Base-by-base conservation (phyloP, 2,888 invertebrate species). In the Entomobrya multifasciata region DNA sequence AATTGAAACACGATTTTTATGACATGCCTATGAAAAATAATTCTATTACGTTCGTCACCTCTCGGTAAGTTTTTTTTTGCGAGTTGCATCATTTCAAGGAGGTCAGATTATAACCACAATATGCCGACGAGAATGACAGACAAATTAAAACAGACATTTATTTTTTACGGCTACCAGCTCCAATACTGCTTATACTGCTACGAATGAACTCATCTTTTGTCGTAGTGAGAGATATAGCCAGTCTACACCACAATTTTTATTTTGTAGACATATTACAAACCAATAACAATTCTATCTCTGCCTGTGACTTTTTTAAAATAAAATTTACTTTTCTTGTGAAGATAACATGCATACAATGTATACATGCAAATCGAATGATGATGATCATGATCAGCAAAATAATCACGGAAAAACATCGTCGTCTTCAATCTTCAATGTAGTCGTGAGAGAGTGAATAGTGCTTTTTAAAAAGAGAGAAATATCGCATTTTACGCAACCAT, bases 51-150 rank as follows among this genome's bases (percentile, higher is more conserved):
- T 13, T 10, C 1, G 8, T 57, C 57, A 25, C 67, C 41, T 67
- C 67, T 52, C 17, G 8, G 49, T 17, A 74, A 15, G 0, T 17
- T 27, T 30, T 1, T 15, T 22, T 57, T 17, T 22, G 20, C 22
- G 20, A 57, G 22, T 22, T 11, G 57, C 57, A 57, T 57, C 8
- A 70, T 70, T 20, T 44, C 25, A 74, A 60, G 60, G 60, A 60
- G 60, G 60, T 60, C 60, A 60, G 60, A 60, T 27, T 27, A 55
- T 30, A 27, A 13, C 13, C 27, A 15, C 30, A 60, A n/a, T 30
- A 27, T 25, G 49, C 15, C 15, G 49, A 52, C 15, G 60, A 55
- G 47, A 77, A 77, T 77, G 77, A 62, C 55, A 77, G 60, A 60
- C 77, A 60, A 20, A 8, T 36, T 6, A 4, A 13, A 49, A 41